Evolutionary conservation across 2,888 invertebrate genomes (phyloP), one percentile per base, ranked within the genome.

Genomic region (Conus canariensis): DNA sequence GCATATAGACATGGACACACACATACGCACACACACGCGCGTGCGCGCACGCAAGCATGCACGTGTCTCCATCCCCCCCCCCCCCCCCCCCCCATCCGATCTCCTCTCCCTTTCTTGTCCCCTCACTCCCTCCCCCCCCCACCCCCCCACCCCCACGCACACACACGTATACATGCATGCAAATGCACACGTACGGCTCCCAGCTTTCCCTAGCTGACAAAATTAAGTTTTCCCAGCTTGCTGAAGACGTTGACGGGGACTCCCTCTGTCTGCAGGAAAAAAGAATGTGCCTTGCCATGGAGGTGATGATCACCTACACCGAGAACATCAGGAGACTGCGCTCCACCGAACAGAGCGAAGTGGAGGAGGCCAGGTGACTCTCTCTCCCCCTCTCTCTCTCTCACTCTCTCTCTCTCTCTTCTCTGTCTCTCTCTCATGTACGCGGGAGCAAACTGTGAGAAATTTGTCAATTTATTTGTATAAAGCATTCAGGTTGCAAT

Each of bases 301-400:
- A 97, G 91, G 96, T 97, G 83, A 97, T 97, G 97, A 96, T 97
- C 45, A 96, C 96, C 90, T 97, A 97, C 94, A 97, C 97, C n/a
- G 97, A 97, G 93, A 97, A 97, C 92, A 95, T 97, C 87, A 97
- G 97, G 93, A 96, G 97, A 91, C 96, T 97, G 90, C 96, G 97
- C 92, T 97, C 97, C 93, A 97, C 97, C 87, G 97, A 97, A 89
- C 97, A 97, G 92, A 95, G 96, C 88, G 97, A 97, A 93, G 96
- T 97, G 60, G 97, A 97, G 93, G 97, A 97, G 92, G 97, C 97
- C 70, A 97, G 97, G 97, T 95, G 9, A 22, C 58, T 58, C 22
- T 83, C 19, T 58, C 22, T 83, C 59, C 14, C 8, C 59, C 80
- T 82, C 80, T 82, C 4, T 30, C 16, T 82, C 45, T 45, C 14